Conservation (phyloP, 2,888 invertebrate genomes). For the Reticulitermes lucifugus region DNA sequence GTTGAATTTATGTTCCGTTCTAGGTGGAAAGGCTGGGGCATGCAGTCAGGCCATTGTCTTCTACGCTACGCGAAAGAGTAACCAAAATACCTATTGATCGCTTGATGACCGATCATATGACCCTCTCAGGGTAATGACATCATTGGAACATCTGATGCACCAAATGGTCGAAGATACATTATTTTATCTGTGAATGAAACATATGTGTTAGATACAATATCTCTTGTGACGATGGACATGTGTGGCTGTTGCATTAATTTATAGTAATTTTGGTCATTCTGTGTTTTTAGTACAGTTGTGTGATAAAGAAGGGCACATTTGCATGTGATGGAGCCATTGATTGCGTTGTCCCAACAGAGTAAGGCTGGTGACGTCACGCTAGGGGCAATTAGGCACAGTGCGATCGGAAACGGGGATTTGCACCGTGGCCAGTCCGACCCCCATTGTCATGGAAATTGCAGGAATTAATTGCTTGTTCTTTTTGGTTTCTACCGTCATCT, state of each 20-base stretch:
- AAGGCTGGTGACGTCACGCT: conserved; percentile 8
- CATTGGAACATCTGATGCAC: not conserved
- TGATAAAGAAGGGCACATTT: conserved; percentile 2
- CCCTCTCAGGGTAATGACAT: not conserved
- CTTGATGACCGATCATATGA: not conserved
- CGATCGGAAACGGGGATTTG: conserved; percentile 2
- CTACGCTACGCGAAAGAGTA: no score
- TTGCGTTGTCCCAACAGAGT: conserved; percentile 1
- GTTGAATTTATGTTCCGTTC: not conserved
- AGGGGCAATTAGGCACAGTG: conserved; percentile 3
- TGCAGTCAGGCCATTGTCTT: not conserved
- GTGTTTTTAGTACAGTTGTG: not conserved
- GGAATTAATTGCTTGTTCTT: conserved; percentile 7
- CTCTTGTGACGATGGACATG: not conserved
- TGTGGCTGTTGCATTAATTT: not conserved
- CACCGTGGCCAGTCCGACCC: not conserved
- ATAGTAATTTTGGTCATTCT: not conserved
- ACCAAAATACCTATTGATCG: not conserved
- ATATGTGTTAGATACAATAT: not conserved
- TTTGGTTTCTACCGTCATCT: not conserved
- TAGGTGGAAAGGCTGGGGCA: not conserved
- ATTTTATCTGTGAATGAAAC: not conserved
- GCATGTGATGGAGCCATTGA: conserved; percentile 10
- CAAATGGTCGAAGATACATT: not conserved
- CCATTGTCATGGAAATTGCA: conserved; percentile 13